Evolutionary conservation across 2,113 vertebrate genomes (phyloP), one percentile per base, ranked within the genome.

Genomic region (Atractosteus spatula): DNA sequence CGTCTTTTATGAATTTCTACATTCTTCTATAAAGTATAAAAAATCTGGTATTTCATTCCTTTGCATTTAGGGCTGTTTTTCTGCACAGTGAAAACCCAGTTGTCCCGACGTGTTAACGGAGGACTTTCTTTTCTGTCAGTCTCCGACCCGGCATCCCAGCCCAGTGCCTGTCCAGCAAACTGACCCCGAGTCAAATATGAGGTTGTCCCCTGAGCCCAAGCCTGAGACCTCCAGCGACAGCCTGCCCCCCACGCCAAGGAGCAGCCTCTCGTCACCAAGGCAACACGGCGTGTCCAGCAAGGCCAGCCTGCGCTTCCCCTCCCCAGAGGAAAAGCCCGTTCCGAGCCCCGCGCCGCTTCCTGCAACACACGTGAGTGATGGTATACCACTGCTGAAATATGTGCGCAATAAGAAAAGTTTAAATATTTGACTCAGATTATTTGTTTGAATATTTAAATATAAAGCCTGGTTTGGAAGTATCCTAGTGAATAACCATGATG

Each of bases 301-400:
- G 51, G 66, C 73, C 74, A 78, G 77, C 71, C 81, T 80, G 10
- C 76, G 65, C 3, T 42, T 85, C 41, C 78, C 80, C 55, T 79
- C 7, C 0, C 55, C 72, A 16, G 41, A 74, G 12, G 29, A 71
- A n/a, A 70, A 17, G 0, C 70, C 42, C 12, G 41, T 44, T 16
- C 42, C 55, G 55, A 78, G 79, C 73, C 78, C 63, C 0, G 17
- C 78, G 3, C 55, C 4, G 8, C 66, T 76, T 44, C 70, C 54
- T 47, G 65, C 65, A 72, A 55, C 1, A 0, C 71, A 75, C 71
- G 80, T 85, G 69, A 83, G 84, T 80, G 56, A 47, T 55, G 41
- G 12, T 3, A 51, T 51, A 7, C 47, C 8, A 51, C 47, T 51
- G 8, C 47, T 51, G 17, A 1, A 29, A 29, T 29, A 29, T 29